Evolutionary conservation across 2,113 vertebrate genomes (phyloP), one percentile per base, ranked within the genome.

Genomic region (Phycodurus eques): DNA sequence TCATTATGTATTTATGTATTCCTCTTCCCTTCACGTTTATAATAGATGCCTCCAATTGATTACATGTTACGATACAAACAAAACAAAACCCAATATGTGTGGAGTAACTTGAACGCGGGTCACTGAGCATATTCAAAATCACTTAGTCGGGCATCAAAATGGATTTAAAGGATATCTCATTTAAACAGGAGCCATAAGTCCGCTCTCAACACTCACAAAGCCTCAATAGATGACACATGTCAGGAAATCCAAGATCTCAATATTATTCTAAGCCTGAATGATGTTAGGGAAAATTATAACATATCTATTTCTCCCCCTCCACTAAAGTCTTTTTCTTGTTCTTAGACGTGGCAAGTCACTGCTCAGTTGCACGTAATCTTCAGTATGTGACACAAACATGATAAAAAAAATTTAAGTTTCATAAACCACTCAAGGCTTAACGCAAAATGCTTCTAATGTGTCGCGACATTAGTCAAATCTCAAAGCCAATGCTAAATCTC

Each of bases 251-350:
- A 80, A 77, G 76, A 87, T 92, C 91, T 90, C 85, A 89, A 88
- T 91, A 87, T 90, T 90, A 88, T 92, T 87, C 84, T 85, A 89
- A 92, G 88, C 83, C 78, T 83, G 85, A 88, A 87, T 89, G 85
- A 84, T 90, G 86, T 86, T 81, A 81, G 79, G 73, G 72, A 85
- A 89, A 86, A 79, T 82, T 88, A 88, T 85, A 88, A 85, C 83
- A 63, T 80, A 78, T 82, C 85, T 74, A 70, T 80, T 81, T 60
- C 76, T 51, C 7, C 56, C 74, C 54, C 66, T 51, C 63, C 65
- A 49, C 68, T 53, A 75, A 74, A 81, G 68, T 76, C 70, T 70
- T 84, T 74, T 76, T 74, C 81, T 85, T 78, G 77, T 83, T 84
- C 78, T 87, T 83, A 81, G 70, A 88, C 83, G 78, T 92, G 90